Evolutionary conservation across 2,113 vertebrate genomes (phyloP).

Genomic region (Haemorhous mexicanus): DNA sequence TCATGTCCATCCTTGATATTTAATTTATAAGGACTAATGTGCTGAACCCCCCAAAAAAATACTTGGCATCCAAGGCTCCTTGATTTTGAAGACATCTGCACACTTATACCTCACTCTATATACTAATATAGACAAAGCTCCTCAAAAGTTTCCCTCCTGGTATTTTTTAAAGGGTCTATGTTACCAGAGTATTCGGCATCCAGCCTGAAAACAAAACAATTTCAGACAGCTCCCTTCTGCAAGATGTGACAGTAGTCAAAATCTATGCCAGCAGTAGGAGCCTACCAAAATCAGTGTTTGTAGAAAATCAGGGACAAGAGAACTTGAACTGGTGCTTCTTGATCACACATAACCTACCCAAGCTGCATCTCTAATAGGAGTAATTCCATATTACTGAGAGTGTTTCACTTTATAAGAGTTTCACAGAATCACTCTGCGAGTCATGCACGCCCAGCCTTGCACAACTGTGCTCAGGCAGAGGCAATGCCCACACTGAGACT

Average conservation of each 20-base stretch:
- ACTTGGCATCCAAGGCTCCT: background rate
- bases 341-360: background rate
- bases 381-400: background rate
- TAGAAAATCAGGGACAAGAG: background rate
- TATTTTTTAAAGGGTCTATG: background rate
- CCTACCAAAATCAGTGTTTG: background rate
- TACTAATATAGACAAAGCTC: background rate
- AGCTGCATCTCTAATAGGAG: background rate
- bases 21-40: background rate
- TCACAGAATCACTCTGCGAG: background rate
- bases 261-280: background rate
- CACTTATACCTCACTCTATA: background rate
- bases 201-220: background rate
- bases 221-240: background rate
- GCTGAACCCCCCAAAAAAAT: background rate
- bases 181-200: background rate
- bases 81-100: background rate
- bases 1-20: background rate
- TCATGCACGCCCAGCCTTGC: background rate
- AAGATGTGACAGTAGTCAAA: background rate
- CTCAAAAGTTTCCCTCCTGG: background rate
- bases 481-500: background rate
- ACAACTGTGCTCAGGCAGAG: background rate
- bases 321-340: background rate
- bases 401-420: background rate